Evolutionary conservation across 2,888 invertebrate species (phyloP), one percentile per base, ranked within the genome.

Genomic region (Harpalus rufipes): DNA sequence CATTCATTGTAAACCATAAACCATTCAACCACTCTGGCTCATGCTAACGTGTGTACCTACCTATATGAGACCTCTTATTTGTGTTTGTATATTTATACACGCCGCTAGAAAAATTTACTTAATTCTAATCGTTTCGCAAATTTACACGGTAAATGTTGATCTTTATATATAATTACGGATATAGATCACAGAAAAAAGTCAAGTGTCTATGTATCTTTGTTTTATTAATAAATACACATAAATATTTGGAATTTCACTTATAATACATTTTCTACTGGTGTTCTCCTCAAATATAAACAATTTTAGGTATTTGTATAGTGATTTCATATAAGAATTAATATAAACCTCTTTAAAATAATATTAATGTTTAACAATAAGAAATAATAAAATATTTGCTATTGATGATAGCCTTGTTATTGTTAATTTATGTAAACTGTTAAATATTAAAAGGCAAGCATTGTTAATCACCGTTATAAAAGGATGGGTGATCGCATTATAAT

Each of bases 71-170:
- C 18, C 78, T 56, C 78, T 81, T 83, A 74, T 83, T 83, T 83
- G 74, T 83, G 59, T 83, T 72, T 83, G 61, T 74, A 32, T 84
- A 78, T 84, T 84, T 84, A 65, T 84, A 84, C 21, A 83, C 76
- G 63, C 18, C 12, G 58, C 84, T 84, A 84, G 76, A 84, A 84
- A 84, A 84, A 84, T 87, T 87, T 86, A 87, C 87, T 87, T 86
- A 87, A 87, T 87, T 88, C 87, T 88, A 89, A 89, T 89, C 89
- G 88, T 88, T 88, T 87, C 87, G 89, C 88, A 89, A 88, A 89
- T 89, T 89, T 89, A 88, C 88, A 88, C 86, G 86, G 88, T 86
- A 88, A 88, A 88, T 84, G 84, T 84, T 84, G 84, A 78, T 84
- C 78, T 65, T 78, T 63, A 63, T 84, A 65, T 84, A 84, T 81